These are phyloP conservation scores for Lophius piscatorius DNA, from an alignment of 2,113 vertebrate genomes.

Conservation along the genomic window DNA sequence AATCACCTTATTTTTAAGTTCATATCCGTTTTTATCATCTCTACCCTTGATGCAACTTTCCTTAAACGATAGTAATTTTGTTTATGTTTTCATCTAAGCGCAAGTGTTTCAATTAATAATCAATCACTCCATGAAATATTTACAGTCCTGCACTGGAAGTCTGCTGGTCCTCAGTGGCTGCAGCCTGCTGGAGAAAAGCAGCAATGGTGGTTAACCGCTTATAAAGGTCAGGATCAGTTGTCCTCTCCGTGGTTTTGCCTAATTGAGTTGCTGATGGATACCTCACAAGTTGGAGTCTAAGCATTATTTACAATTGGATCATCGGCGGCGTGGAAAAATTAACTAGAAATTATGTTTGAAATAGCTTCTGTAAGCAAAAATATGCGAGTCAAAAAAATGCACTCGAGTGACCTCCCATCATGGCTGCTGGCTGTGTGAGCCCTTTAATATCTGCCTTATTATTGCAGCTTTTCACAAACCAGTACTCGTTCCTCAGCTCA, in stretches of 20 bases:
- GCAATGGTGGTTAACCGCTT: not conserved
- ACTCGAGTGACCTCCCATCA: constrained; percentile 20
- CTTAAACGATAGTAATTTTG: no score
- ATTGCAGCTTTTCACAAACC: constrained; percentile 45
- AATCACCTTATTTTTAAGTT: no score
- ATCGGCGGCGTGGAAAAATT: not conserved
- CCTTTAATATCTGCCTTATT: constrained; percentile 61
- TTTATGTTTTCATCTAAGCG: no score
- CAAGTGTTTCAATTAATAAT: no score
- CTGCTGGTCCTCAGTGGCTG: constrained; percentile 2
- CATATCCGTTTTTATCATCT: no score
- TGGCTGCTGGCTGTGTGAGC: constrained; percentile 27
- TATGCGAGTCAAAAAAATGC: not conserved
- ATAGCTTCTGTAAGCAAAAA: not conserved
- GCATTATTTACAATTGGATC: not conserved
- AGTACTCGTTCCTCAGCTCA: constrained; percentile 13
- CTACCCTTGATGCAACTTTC: no score
- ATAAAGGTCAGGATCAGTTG: constrained; percentile 4
- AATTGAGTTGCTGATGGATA: constrained; percentile 13
- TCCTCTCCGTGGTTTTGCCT: not conserved
- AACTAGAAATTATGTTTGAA: not conserved
- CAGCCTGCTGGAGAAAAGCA: not conserved
- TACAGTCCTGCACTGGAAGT: not conserved
- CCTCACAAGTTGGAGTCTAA: not conserved
- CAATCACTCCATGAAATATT: no score